phyloP scores from a whole-genome alignment of 2,888 invertebrate genomes.

The Leucophora obtusa region DNA sequence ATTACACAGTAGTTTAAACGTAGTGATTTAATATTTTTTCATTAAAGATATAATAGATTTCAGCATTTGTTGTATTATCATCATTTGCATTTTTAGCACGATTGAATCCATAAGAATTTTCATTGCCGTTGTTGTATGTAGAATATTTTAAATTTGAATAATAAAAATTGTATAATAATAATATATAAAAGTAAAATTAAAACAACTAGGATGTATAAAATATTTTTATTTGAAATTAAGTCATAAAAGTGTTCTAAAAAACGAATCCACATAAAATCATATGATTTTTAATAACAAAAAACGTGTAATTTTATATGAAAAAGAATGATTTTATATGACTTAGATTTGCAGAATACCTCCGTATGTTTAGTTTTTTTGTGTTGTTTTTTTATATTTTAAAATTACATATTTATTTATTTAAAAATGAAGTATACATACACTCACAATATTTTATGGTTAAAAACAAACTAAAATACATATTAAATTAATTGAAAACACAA shows the following conservation, averaged over 20 bases:
- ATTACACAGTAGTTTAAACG: not conserved
- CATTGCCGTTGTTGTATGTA: not conserved
- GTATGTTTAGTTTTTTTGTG: too few relatives aligned
- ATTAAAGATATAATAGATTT: not conserved
- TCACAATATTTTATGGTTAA: too few relatives aligned
- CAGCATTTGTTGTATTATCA: not conserved
- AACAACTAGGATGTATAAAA: constrained; percentile 9
- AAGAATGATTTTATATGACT: too few relatives aligned
- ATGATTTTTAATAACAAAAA: too few relatives aligned
- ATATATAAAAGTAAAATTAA: not conserved
- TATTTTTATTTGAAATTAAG: constrained; percentile 44
- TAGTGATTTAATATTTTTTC: not conserved
- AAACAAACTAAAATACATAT: too few relatives aligned
- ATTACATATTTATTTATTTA: too few relatives aligned
- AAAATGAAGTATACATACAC: too few relatives aligned
- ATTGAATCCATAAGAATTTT: constrained; percentile 70
- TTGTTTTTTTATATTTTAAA: too few relatives aligned
- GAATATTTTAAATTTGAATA: not conserved
- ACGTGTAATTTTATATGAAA: too few relatives aligned
- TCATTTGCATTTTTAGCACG: constrained; percentile 68
- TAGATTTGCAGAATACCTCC: too few relatives aligned
- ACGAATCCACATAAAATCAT: too few relatives aligned
- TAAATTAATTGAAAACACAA: too few relatives aligned
- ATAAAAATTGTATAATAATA: not conserved
- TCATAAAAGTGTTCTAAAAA: constrained; percentile 40